Base-by-base conservation (phyloP, 2,888 invertebrate species). In the Agrotis puta region DNA sequence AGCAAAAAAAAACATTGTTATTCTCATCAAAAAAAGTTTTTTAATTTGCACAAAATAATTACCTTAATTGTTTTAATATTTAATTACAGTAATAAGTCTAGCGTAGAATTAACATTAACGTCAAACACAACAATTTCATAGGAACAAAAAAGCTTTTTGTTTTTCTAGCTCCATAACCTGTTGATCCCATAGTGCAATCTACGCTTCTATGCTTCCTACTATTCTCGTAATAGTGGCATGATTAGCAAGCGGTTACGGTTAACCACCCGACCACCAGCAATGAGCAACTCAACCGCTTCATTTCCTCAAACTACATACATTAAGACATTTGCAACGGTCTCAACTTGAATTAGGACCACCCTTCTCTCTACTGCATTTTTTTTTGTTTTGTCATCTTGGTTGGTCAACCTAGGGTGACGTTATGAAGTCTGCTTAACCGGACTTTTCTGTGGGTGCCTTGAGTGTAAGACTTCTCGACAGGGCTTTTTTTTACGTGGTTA, bases 181-280 rank as follows among this genome's bases (percentile, higher is more conserved):
- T 84, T 86, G 79, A 70, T 79, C 78, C 74, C 79, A 82, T 79
- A 80, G 79, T 83, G 87, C 85, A 88, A 87, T 85, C 82, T 87
- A 85, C 85, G 78, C 11, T 39, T 39, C 39, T 39, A 27, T 2
- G 9, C 39, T 14, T 13, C 33, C 33, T n/a, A 67, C 84, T 85
- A 90, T 90, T 89, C 88, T 70, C 66, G 74, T 88, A 84, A 85
- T 85, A 80, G 79, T 61, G 67, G 78, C 63, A 71, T 72, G 74
- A 87, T 87, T 88, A 88, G 64, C 75, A 67, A 54, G 57, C 73
- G 77, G 79, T 88, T 84, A 83, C 82, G 79, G 86, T 86, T 86
- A 82, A 84, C 83, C 83, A 87, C 74, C 61, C 81, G 81, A 86
- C 83, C 87, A 79, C 86, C 81, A 22, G 77, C 83, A 75, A 68